These are phyloP conservation scores for Seira sanloemensis DNA, from an alignment of 2,888 invertebrate species.

Conservation along the genomic window DNA sequence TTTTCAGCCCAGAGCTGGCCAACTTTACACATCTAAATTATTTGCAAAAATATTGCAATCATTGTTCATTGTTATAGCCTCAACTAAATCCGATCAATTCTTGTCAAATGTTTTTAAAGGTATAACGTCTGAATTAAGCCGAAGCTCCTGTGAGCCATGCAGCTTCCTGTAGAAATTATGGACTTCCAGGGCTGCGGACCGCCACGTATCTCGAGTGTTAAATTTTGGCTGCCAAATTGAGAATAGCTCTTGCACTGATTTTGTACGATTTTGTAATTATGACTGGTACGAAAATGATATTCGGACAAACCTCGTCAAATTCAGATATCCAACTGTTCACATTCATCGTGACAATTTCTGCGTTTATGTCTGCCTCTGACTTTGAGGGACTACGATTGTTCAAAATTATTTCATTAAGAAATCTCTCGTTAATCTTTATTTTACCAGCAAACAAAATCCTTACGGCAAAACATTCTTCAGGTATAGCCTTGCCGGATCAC, in stretches of 20 bases:
- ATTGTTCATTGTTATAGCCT: too few relatives aligned
- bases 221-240: neutral
- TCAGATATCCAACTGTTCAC: conserved; percentile 25
- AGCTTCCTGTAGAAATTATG: conserved; percentile 43
- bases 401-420: neutral
- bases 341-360: conserved; percentile 20
- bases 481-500: conserved; percentile 9
- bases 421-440: neutral
- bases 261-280: conserved; percentile 2
- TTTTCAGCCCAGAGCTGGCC: conserved; percentile 63
- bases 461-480: conserved; percentile 47
- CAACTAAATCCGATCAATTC: too few relatives aligned
- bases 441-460: too few relatives aligned
- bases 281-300: neutral
- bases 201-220: conserved; percentile 35
- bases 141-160: conserved; percentile 13
- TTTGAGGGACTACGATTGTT: neutral
- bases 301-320: conserved; percentile 10
- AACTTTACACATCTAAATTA: conserved; percentile 56
- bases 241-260: neutral
- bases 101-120: too few relatives aligned
- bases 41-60: neutral
- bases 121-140: conserved; percentile 34
- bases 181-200: neutral
- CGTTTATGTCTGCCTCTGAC: conserved; percentile 26